Evolutionary conservation across 2,888 invertebrate species (phyloP).

Genomic region (Platycheirus rosarum): DNA sequence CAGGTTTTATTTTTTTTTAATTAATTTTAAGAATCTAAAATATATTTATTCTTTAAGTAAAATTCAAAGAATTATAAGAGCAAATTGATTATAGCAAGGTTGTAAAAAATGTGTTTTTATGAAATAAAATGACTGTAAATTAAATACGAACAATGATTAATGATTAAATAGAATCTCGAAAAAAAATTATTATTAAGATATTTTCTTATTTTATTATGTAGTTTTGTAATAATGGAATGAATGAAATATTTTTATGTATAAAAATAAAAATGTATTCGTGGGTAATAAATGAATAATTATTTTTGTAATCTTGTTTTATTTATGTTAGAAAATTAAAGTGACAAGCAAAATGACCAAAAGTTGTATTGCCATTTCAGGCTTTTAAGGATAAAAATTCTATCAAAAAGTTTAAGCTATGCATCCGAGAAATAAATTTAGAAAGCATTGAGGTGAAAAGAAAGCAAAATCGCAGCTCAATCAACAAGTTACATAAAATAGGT

Average conservation of each 20-base stretch:
- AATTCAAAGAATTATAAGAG: slow-evolving; percentile 5
- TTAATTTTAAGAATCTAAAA: background rate
- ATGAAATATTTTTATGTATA: slow-evolving; percentile 56
- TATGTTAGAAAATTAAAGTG: too few relatives aligned
- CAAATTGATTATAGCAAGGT: slow-evolving; percentile 12
- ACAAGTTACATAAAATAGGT: too few relatives aligned
- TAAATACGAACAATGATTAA: slow-evolving; percentile 3
- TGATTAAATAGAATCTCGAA: slow-evolving; percentile 17
- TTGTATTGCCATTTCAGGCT: too few relatives aligned
- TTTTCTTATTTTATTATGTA: slow-evolving; percentile 27
- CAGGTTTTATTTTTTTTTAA: slow-evolving; percentile 29
- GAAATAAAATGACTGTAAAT: slow-evolving; percentile 53
- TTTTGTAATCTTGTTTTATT: background rate
- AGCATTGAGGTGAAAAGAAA: too few relatives aligned
- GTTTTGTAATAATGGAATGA: slow-evolving; percentile 56
- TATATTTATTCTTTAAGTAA: slow-evolving; percentile 1
- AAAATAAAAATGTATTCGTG: slow-evolving; percentile 37
- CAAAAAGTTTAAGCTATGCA: too few relatives aligned
- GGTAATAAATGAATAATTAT: slow-evolving; percentile 44
- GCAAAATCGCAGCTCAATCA: too few relatives aligned
- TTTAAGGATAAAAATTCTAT: too few relatives aligned
- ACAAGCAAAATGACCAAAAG: too few relatives aligned
- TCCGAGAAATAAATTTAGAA: too few relatives aligned
- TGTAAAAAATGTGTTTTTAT: slow-evolving; percentile 27
- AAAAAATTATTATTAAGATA: slow-evolving; percentile 10